Conservation (phyloP, 2,888 invertebrate genomes). For the Zonitis immaculata region DNA sequence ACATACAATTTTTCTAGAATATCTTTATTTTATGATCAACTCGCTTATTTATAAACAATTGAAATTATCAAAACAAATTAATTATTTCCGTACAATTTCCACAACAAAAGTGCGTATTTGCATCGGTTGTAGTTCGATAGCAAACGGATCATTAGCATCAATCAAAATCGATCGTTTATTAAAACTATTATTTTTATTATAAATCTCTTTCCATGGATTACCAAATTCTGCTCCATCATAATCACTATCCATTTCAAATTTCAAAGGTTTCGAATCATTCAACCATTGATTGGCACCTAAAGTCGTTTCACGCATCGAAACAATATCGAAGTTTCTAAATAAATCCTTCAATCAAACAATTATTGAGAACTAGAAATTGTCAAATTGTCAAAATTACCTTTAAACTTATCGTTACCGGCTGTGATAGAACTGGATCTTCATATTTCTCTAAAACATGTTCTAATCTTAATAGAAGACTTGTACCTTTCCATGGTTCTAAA, state of each 20-base stretch:
- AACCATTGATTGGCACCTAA: conserved; percentile 50
- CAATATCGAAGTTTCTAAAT: conserved; percentile 28
- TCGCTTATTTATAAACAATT: no score
- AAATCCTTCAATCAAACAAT: conserved; percentile 26
- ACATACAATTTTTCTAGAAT: no score
- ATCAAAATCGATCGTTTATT: background rate
- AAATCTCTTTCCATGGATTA: background rate
- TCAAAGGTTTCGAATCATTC: conserved; percentile 40
- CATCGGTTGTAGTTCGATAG: conserved; percentile 29
- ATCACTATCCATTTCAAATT: conserved; percentile 39
- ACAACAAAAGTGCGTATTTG: conserved; percentile 13
- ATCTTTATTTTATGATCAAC: no score
- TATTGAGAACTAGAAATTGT: background rate
- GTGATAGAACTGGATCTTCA: conserved; percentile 26
- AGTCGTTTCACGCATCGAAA: conserved; percentile 30
- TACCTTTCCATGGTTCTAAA: conserved; percentile 67
- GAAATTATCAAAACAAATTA: no score
- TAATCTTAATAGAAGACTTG: conserved; percentile 50
- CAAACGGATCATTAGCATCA: conserved; percentile 23
- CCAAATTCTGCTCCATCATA: background rate
- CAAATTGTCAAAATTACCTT: conserved; percentile 31
- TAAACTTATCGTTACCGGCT: conserved; percentile 52
- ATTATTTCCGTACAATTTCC: conserved; percentile 3
- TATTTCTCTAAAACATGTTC: conserved; percentile 55
- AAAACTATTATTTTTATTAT: background rate